Conservation (phyloP, 2,888 invertebrate species). For the Dyspetes luteomarginatus region DNA sequence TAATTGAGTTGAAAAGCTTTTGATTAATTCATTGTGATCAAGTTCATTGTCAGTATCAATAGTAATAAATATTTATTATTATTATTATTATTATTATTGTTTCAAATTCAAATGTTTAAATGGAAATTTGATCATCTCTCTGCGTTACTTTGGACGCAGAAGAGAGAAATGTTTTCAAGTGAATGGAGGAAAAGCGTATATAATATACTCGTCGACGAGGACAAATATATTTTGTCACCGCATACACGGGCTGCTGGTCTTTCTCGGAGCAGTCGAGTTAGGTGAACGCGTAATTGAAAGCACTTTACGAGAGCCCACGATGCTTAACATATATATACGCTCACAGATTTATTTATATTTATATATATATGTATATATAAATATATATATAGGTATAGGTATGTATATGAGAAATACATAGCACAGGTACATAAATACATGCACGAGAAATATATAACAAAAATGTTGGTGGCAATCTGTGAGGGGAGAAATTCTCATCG, state of each 20-base stretch:
- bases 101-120: no score
- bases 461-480: conserved; percentile 46
- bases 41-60: no score
- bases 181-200: neutral
- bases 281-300: conserved; percentile 80
- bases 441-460: conserved; percentile 25
- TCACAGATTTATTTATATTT: neutral
- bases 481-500: conserved; percentile 44
- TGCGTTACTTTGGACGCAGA: no score
- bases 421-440: conserved; percentile 20
- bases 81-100: no score
- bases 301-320: conserved; percentile 78
- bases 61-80: no score
- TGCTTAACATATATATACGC: conserved; percentile 48
- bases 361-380: conserved; percentile 6
- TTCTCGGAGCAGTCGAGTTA: conserved; percentile 65
- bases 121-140: no score
- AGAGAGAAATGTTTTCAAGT: no score
- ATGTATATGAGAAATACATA: neutral
- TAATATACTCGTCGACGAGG: neutral
- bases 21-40: no score
- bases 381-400: conserved; percentile 2
- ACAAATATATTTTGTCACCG: conserved; percentile 2
- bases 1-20: no score
- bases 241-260: neutral